These are phyloP conservation scores for Epistrophella euchroma DNA, from an alignment of 2,888 invertebrate genomes.

Conservation along the genomic window DNA sequence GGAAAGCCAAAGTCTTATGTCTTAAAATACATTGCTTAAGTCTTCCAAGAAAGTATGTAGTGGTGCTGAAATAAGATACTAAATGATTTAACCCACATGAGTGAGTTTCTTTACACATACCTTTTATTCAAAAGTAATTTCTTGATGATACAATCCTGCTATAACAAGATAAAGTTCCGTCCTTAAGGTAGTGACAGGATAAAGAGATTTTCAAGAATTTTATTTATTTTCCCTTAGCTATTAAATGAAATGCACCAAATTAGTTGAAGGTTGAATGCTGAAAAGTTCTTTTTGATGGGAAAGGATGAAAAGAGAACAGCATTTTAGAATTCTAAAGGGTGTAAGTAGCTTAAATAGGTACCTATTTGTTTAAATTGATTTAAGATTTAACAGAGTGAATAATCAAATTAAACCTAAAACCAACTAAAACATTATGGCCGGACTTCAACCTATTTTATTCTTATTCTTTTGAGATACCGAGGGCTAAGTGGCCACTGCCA, in stretches of 20 bases:
- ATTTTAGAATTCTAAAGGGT: not conserved
- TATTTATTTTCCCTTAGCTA: not conserved
- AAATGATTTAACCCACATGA: not conserved
- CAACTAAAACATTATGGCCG: too few species aligned
- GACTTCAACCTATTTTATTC: too few species aligned
- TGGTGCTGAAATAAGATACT: too few species aligned
- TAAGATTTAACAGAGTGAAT: too few species aligned
- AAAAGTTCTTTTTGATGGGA: not conserved
- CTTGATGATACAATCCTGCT: not conserved
- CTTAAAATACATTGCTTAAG: too few species aligned
- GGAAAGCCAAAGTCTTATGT: too few species aligned
- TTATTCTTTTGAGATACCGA: too few species aligned
- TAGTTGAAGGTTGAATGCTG: not conserved
- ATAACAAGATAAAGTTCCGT: not conserved
- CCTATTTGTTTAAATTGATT: too few species aligned
- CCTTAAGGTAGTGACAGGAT: not conserved
- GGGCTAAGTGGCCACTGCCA: not conserved
- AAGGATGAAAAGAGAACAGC: not conserved
- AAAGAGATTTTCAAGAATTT: not conserved
- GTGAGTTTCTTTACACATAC: not conserved
- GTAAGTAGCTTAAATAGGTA: too few species aligned
- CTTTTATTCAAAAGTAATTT: not conserved
- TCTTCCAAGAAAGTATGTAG: too few species aligned
- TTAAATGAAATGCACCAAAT: not conserved
- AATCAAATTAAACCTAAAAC: too few species aligned